phyloP scores from a whole-genome alignment of 92 coral and sea anemone genomes.

The Actinostola sp. region DNA sequence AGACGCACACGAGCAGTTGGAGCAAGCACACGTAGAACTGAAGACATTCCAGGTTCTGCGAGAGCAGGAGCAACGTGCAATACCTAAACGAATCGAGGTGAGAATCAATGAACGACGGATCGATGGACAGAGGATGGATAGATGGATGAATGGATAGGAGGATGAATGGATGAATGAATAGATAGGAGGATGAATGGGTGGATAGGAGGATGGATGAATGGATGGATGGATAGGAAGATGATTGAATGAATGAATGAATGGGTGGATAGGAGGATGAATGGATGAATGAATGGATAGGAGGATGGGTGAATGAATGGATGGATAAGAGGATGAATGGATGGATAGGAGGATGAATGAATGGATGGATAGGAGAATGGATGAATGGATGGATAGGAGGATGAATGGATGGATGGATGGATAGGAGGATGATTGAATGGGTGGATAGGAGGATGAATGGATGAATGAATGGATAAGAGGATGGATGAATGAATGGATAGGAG shows the following conservation, averaged over 20 bases:
- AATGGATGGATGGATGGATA: no score
- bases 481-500: no score
- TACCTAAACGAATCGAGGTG: slow-evolving; percentile 96
- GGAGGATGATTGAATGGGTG: no score
- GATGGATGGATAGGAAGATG: background rate
- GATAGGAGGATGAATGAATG: no score
- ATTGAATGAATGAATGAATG: background rate
- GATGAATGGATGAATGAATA: background rate
- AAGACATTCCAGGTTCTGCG: slow-evolving; percentile 87
- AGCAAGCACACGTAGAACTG: slow-evolving; percentile 89
- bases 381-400: no score
- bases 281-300: no score
- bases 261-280: background rate
- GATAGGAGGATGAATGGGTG: background rate
- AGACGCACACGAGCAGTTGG: slow-evolving; percentile 91
- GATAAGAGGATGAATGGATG: no score
- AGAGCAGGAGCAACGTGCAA: slow-evolving; percentile 81
- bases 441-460: no score
- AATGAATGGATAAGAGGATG: no score
- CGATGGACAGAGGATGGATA: background rate
- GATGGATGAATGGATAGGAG: background rate
- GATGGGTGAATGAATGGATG: no score
- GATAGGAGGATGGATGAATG: background rate
- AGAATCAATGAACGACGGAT: background rate
- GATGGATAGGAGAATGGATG: no score